Conservation (phyloP, 2,113 vertebrate species). For the Ramphastos sulfuratus region DNA sequence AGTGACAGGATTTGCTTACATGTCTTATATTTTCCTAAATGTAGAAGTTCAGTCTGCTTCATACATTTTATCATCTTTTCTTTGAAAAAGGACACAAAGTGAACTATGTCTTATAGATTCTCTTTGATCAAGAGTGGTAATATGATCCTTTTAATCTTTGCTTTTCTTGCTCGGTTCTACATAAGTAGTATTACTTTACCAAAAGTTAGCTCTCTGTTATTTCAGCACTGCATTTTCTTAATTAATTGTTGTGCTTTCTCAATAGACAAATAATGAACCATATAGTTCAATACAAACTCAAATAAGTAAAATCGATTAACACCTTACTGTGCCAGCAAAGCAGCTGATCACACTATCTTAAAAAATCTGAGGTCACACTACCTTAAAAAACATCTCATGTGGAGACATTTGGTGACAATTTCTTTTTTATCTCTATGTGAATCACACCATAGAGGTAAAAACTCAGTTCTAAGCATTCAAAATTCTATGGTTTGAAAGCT, state of each 20-base stretch:
- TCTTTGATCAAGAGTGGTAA: not conserved
- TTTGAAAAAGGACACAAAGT: not conserved
- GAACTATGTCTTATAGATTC: not conserved
- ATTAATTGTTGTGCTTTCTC: not conserved
- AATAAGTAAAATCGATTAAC: not conserved
- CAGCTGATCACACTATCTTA: not conserved
- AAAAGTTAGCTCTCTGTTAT: not conserved
- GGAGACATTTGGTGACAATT: not conserved
- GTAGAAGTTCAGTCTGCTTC: not conserved
- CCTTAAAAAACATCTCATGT: too few relatives aligned
- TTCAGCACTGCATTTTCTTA: not conserved
- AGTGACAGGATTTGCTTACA: not conserved
- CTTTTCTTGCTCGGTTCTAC: not conserved
- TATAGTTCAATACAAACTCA: not conserved
- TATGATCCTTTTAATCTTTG: not conserved
- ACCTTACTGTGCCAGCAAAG: not conserved
- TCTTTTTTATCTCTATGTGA: not conserved
- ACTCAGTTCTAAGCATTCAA: not conserved
- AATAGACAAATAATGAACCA: not conserved
- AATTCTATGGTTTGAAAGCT: not conserved
- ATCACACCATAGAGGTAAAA: not conserved
- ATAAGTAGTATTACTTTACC: not conserved
- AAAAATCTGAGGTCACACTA: not conserved
- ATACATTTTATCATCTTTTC: not conserved
- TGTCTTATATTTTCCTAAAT: not conserved